Evolutionary conservation across 2,888 invertebrate genomes (phyloP).

Genomic region (Pyrrhosoma nymphula): DNA sequence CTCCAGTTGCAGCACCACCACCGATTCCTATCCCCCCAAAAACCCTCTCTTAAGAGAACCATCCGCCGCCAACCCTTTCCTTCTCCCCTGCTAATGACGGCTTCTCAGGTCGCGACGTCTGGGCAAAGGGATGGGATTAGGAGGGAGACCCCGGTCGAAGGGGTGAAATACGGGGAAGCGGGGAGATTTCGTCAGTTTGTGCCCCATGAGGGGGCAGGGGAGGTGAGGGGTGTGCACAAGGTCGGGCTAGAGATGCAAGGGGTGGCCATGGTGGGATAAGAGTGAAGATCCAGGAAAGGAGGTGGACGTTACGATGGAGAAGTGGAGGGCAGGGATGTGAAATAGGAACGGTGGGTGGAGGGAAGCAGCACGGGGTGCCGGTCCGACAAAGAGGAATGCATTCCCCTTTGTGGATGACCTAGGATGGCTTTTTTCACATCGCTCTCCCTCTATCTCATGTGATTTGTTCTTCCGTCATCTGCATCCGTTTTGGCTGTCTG

Average conservation of each 20-base stretch:
- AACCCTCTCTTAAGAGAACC: background rate
- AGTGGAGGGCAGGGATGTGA: background rate
- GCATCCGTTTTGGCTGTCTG: background rate
- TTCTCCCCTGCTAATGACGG: conserved; percentile 36
- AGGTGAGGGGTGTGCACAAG: background rate
- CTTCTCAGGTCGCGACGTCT: conserved; percentile 36
- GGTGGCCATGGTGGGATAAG: background rate
- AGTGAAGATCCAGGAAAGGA: background rate
- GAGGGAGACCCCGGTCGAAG: background rate
- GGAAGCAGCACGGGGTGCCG: background rate
- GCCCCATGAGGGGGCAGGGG: background rate
- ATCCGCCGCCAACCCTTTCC: background rate
- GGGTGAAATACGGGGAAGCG: background rate
- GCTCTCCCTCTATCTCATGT: background rate
- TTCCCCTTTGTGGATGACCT: background rate
- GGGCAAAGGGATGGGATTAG: conserved; percentile 8
- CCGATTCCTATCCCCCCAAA: background rate
- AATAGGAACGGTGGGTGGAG: background rate
- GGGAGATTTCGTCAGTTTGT: background rate
- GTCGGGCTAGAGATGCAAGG: background rate
- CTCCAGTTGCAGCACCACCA: background rate
- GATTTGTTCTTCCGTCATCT: background rate
- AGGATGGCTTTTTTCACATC: background rate
- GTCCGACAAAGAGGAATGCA: background rate
- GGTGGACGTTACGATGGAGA: background rate